Evolutionary conservation across 1,140 invertebrate species (phyloP).

Genomic region (Diploscapter pachys): DNA sequence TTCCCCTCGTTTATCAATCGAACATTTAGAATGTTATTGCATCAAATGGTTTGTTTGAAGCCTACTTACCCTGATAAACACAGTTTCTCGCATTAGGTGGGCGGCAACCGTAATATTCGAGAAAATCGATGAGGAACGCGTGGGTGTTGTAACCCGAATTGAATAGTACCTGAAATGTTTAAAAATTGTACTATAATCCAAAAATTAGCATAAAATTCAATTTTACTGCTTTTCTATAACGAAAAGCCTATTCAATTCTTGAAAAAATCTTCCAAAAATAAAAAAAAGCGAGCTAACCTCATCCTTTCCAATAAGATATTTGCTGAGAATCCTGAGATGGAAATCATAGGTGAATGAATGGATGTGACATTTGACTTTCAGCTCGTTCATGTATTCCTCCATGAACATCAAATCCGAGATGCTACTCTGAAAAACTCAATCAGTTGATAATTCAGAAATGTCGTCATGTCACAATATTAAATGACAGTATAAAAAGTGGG

Average conservation of each 20-base stretch:
- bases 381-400: neutral
- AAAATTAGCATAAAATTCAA: neutral
- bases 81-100: constrained; percentile 78
- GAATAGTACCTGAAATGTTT: constrained; percentile 10
- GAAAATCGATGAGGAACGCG: constrained; percentile 77
- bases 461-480: neutral
- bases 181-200: neutral
- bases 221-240: too few species aligned
- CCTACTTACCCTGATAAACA: constrained; percentile 69
- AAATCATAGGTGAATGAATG: constrained; percentile 86
- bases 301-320: constrained; percentile 68
- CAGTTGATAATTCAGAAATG: neutral
- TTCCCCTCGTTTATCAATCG: neutral
- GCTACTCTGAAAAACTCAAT: constrained; percentile 20
- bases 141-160: constrained; percentile 56
- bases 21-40: neutral
- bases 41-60: neutral
- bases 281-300: neutral
- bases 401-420: constrained; percentile 19
- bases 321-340: constrained; percentile 73
- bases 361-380: constrained; percentile 65
- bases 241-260: too few species aligned
- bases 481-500: too few species aligned
- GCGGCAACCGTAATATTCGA: constrained; percentile 77
- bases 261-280: neutral